These are phyloP conservation scores for Himalopsyche kuldschensis DNA, from an alignment of 2,888 invertebrate species.

Conservation along the genomic window DNA sequence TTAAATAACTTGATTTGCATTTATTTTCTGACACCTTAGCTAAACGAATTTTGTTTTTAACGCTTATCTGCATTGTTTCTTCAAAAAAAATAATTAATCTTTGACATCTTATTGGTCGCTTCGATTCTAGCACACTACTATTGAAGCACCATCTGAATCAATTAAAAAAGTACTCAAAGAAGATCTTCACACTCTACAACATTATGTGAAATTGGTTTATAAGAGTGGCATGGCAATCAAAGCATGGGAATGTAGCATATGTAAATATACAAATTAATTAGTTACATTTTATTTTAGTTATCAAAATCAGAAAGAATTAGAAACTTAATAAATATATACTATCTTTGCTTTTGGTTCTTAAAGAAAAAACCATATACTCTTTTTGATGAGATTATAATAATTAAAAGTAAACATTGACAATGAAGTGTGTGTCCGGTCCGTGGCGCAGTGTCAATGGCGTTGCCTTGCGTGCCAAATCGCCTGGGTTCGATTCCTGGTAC, in stretches of 20 bases:
- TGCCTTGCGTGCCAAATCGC: no score
- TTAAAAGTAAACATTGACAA: no score
- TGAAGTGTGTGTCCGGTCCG: no score
- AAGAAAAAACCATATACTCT: no score
- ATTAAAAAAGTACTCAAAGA: conserved; percentile 55
- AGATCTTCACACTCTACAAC: conserved; percentile 63
- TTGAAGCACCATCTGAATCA: background rate
- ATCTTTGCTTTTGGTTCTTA: no score
- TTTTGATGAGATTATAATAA: no score
- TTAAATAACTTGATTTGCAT: background rate
- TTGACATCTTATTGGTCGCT: background rate
- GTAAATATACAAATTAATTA: conserved; percentile 53
- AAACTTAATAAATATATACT: no score
- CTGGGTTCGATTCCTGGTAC: no score
- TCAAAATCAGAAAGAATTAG: no score
- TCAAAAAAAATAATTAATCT: background rate
- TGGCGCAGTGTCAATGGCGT: no score
- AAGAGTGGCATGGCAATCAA: conserved; percentile 69
- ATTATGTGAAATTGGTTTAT: conserved; percentile 69
- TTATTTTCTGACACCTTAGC: background rate
- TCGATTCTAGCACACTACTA: background rate
- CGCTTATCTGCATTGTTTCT: background rate
- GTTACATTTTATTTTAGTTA: no score
- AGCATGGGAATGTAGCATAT: conserved; percentile 75
- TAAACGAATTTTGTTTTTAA: background rate